Conservation (phyloP, 2,113 vertebrate genomes). For the Patagioenas fasciata region DNA sequence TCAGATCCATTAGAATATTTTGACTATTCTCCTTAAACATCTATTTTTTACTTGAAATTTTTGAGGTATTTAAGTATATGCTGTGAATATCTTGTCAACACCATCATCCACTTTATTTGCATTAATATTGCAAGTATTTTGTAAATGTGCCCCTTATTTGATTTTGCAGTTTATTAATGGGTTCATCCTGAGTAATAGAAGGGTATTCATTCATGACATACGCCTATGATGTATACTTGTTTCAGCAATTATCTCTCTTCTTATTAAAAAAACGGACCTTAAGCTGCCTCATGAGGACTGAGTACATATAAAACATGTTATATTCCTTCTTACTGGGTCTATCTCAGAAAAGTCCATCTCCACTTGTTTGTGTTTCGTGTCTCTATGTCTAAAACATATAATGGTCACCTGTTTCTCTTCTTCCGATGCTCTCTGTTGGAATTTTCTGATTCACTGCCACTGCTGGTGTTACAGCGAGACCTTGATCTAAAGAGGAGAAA, state of each 20-base stretch:
- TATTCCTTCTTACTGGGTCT: neutral
- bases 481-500: constrained; percentile 76
- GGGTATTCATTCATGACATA: neutral
- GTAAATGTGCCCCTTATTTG: neutral
- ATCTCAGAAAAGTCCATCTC: neutral
- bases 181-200: neutral
- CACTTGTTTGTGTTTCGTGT: neutral
- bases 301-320: neutral
- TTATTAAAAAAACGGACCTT: neutral
- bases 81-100: neutral
- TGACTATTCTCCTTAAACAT: neutral
- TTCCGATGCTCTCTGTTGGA: constrained; percentile 86
- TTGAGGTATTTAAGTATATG: neutral
- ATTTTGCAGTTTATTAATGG: neutral
- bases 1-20: neutral
- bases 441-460: constrained; percentile 89
- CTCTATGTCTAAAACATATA: neutral
- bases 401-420: constrained; percentile 83
- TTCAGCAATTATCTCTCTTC: neutral
- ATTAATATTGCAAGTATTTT: neutral
- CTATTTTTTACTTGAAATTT: neutral
- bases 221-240: neutral
- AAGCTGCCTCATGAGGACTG: neutral
- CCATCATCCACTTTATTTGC: neutral
- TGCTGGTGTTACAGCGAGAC: constrained; percentile 90